Evolutionary conservation across 1,140 invertebrate species (phyloP).

Genomic region (Panagrolaimus sp.): DNA sequence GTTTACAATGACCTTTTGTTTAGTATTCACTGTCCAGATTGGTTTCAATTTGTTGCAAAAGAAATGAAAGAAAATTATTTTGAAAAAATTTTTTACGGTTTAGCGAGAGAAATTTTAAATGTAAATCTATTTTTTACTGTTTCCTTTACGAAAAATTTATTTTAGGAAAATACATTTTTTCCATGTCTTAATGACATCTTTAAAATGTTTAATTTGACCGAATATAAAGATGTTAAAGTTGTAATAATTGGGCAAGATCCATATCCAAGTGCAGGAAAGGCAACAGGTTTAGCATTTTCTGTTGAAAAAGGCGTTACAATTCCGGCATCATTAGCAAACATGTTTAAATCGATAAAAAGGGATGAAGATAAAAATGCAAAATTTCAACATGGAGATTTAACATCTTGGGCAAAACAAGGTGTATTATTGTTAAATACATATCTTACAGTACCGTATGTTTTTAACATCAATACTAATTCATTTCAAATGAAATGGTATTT

Average conservation of each 20-base stretch:
- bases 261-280: neutral
- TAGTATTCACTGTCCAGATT: neutral
- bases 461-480: neutral
- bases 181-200: neutral
- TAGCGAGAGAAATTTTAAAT: neutral
- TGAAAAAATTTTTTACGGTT: neutral
- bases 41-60: neutral
- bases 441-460: slow-evolving; percentile 13
- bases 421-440: neutral
- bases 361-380: neutral
- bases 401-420: slow-evolving; percentile 1
- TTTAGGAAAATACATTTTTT: slow-evolving; percentile 6
- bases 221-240: neutral
- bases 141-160: neutral
- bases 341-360: neutral
- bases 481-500: neutral
- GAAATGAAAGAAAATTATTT: slow-evolving; percentile 5
- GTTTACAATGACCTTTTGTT: slow-evolving; percentile 7
- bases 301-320: neutral
- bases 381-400: neutral
- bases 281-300: slow-evolving; percentile 2
- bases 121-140: neutral
- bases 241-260: slow-evolving; percentile 9
- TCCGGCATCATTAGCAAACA: neutral
- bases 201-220: neutral